Percentiles rank a stretch among this genome's conserved stretches.
Conservation (phyloP, 2,797 vertebrate species). For the Falco cherrug region DNA sequence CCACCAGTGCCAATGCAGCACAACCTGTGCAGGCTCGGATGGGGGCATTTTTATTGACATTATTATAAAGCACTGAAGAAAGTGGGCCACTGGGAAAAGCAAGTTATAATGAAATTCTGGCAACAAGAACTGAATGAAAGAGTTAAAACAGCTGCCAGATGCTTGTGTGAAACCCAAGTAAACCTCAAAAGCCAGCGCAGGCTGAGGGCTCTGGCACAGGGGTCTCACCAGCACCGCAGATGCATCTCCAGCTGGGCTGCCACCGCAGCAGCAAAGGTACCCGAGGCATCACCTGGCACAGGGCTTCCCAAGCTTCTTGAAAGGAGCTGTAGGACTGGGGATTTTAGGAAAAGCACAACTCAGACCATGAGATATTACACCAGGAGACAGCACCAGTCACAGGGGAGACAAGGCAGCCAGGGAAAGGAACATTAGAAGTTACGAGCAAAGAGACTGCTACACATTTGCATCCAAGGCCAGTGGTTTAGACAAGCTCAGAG, state of each 20-base stretch:
- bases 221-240: not conserved
- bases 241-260: not conserved
- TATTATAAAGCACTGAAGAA: not conserved
- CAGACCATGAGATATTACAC: not conserved
- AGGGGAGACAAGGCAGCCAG: not conserved
- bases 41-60: no score
- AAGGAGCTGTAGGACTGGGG: not conserved
- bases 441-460: not conserved
- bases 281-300: fast-evolving
- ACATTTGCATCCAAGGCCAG: not conserved
- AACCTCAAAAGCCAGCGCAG: not conserved
- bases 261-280: not conserved
- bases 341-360: not conserved
- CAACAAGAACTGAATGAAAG: not conserved
- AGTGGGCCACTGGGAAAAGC: not conserved
- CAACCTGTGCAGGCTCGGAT: fast-evolving
- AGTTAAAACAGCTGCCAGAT: not conserved
- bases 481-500: not conserved
- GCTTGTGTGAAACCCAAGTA: not conserved
- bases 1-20: not conserved
- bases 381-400: not conserved
- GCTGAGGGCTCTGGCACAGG: fast-evolving
- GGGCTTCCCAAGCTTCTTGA: not conserved
- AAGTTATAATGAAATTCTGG: not conserved
- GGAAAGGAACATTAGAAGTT: not conserved